Percentiles rank a stretch among this genome's conserved stretches.
Evolutionary conservation across 37 sponge, comb jelly and placozoan species (phyloP).

Genomic region (Crambe crambe): DNA sequence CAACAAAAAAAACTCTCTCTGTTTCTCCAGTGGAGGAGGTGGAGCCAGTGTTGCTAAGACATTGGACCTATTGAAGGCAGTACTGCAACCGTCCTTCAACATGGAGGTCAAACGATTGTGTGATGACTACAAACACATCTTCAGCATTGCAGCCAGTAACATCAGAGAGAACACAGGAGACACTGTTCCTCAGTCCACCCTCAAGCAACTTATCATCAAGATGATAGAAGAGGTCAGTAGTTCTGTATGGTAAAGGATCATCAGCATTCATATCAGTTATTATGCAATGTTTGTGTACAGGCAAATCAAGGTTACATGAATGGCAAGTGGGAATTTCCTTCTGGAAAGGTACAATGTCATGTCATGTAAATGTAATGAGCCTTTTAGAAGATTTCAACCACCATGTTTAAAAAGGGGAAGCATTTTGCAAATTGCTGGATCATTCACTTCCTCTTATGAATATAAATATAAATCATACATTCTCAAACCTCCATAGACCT

Average conservation of each 20-base stretch:
- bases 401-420: no score
- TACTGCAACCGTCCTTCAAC: slow-evolving; percentile 80
- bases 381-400: no score
- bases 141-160: slow-evolving; percentile 61
- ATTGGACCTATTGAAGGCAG: slow-evolving; percentile 73
- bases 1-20: background rate
- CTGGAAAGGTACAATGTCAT: slow-evolving; percentile 36
- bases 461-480: no score
- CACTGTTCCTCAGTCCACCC: slow-evolving; percentile 55
- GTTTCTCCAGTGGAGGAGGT: slow-evolving; percentile 1
- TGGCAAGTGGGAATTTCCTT: slow-evolving; percentile 58
- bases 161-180: slow-evolving; percentile 70
- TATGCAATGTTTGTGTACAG: slow-evolving; percentile 1
- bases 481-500: no score
- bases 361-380: background rate
- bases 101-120: slow-evolving; percentile 68
- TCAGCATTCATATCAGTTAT: background rate
- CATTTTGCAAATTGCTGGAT: no score
- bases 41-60: slow-evolving; percentile 71
- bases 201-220: slow-evolving; percentile 45
- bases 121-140: slow-evolving; percentile 67
- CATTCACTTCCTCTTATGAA: no score
- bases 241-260: background rate
- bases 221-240: slow-evolving; percentile 68
- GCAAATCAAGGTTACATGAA: slow-evolving; percentile 54